Conservation (phyloP, 1,140 invertebrate species). For the Nephila pilipes region DNA sequence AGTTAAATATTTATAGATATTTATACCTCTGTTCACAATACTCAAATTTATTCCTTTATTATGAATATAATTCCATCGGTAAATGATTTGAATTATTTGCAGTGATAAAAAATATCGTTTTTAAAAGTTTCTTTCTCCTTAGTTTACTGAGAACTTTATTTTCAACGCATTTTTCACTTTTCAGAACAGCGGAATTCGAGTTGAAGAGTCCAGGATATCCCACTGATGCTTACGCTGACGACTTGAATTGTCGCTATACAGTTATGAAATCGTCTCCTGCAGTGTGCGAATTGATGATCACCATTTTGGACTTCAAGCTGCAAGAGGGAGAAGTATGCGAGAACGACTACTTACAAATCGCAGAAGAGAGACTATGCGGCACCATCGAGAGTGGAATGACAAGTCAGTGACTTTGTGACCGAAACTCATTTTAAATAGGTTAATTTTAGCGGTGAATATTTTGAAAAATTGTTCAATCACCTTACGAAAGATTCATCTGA, state of each 20-base stretch:
- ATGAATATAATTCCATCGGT: too few relatives aligned
- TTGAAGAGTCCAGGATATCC: conserved; percentile 78
- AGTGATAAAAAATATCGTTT: too few relatives aligned
- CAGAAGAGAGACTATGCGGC: conserved; percentile 78
- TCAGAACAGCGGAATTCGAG: conserved; percentile 64
- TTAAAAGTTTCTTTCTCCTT: too few relatives aligned
- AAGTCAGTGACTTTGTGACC: background rate
- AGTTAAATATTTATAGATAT: too few relatives aligned
- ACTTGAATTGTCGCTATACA: conserved; percentile 77
- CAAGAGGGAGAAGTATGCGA: conserved; percentile 77
- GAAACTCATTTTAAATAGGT: background rate
- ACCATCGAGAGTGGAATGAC: conserved; percentile 44
- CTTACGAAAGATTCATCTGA: too few relatives aligned
- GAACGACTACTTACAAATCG: conserved; percentile 76
- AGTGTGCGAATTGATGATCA: conserved; percentile 77
- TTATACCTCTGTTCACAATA: too few relatives aligned
- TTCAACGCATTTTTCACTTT: background rate
- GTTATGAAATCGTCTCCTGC: conserved; percentile 62
- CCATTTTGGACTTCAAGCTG: conserved; percentile 78
- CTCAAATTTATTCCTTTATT: too few relatives aligned
- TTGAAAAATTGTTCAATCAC: too few relatives aligned
- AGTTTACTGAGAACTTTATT: too few relatives aligned
- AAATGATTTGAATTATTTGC: too few relatives aligned
- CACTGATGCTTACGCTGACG: conserved; percentile 67
- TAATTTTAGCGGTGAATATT: background rate